These are phyloP conservation scores for Thunnus maccoyii DNA, from an alignment of 2,113 vertebrate species.

Conservation along the genomic window DNA sequence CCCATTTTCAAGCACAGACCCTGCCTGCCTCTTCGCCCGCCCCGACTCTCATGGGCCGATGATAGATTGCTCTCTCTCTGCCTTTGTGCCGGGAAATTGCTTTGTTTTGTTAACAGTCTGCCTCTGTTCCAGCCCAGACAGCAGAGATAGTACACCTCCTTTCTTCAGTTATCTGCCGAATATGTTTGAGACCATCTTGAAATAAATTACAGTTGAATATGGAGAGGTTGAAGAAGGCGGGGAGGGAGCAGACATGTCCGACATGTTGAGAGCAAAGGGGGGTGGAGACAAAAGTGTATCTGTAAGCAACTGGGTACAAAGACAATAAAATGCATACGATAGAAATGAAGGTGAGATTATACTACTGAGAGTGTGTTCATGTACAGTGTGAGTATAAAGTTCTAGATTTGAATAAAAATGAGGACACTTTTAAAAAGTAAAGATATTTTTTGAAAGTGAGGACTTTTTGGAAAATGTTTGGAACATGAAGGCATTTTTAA, in stretches of 20 bases:
- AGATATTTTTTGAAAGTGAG: background rate
- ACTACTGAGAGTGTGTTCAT: background rate
- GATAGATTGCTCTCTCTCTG: constrained; percentile 79
- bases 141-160: constrained; percentile 54
- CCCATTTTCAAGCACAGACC: constrained; percentile 22
- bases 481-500: too few species aligned
- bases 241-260: background rate
- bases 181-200: constrained; percentile 26
- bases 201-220: constrained; percentile 49
- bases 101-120: constrained; percentile 82
- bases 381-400: too few species aligned
- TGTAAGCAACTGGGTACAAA: background rate
- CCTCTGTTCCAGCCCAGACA: constrained; percentile 61
- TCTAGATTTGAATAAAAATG: background rate
- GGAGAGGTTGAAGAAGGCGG: background rate
- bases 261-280: background rate
- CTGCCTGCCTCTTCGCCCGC: constrained; percentile 18
- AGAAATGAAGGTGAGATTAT: constrained; percentile 5
- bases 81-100: constrained; percentile 79
- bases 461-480: background rate
- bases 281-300: background rate
- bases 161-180: constrained; percentile 60
- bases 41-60: constrained; percentile 62
- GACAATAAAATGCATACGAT: background rate
- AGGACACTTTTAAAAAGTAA: background rate